phyloP scores from a whole-genome alignment of 2,888 invertebrate genomes.

The Drosophila paranaensis region DNA sequence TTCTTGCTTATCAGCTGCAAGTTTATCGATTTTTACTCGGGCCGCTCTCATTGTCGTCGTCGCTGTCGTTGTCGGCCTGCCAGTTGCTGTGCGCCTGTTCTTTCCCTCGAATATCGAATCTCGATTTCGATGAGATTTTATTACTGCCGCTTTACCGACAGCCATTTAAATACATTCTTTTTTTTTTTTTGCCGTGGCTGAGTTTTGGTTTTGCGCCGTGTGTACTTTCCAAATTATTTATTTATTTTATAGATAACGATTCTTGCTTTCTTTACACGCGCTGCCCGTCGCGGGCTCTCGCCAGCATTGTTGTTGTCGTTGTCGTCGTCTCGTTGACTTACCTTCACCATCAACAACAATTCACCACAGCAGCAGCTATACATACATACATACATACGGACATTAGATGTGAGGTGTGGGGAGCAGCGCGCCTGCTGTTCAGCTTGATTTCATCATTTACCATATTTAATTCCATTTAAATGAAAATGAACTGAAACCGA shows the following conservation, averaged over 20 bases:
- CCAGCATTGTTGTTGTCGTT: constrained; percentile 62
- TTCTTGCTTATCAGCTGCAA: constrained; percentile 47
- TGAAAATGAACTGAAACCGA: constrained; percentile 80
- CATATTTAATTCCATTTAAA: constrained; percentile 80
- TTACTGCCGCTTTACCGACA: constrained; percentile 48
- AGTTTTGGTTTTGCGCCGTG: constrained; percentile 34
- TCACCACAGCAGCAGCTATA: constrained; percentile 40
- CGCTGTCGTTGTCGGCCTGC: constrained; percentile 42
- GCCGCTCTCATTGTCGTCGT: constrained; percentile 8
- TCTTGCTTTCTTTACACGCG: constrained; percentile 53
- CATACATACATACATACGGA: not conserved
- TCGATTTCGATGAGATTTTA: constrained; percentile 84
- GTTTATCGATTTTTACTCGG: constrained; percentile 59
- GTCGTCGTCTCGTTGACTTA: constrained; percentile 63
- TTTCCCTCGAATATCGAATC: constrained; percentile 84
- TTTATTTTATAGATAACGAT: constrained; percentile 76
- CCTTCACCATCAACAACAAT: constrained; percentile 70
- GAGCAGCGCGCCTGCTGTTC: constrained; percentile 38
- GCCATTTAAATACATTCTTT: constrained; percentile 29
- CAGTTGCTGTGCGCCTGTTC: constrained; percentile 81
- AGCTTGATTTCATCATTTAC: constrained; percentile 76
- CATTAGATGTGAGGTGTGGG: constrained; percentile 1
- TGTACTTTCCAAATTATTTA: constrained; percentile 69
- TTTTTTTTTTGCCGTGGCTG: constrained; percentile 23
- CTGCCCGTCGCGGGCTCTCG: constrained; percentile 38